A percentile compares a stretch with the other conserved stretches of the same genome.
Conservation (phyloP, 2,113 vertebrate species). For the Thinocorus orbignyianus region DNA sequence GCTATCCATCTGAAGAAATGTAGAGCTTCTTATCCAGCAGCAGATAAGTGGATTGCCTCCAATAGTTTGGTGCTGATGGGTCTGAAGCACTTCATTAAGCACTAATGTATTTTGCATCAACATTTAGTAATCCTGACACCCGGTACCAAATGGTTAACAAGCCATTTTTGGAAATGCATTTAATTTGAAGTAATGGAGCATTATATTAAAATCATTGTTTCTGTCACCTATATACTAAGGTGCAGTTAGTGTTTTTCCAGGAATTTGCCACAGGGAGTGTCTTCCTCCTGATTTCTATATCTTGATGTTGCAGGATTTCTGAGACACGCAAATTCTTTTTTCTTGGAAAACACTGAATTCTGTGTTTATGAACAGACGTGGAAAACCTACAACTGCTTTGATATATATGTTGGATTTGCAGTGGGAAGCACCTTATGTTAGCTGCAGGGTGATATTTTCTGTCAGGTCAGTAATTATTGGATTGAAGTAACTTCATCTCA, state of each 20-base stretch:
- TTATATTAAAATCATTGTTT: not conserved
- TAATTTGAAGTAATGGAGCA: not conserved
- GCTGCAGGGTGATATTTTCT: constrained; percentile 21
- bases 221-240: not conserved
- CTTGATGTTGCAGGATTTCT: not conserved
- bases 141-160: constrained; percentile 7
- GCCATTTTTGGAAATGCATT: not conserved
- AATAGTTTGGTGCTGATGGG: constrained; percentile 23
- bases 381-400: constrained; percentile 1
- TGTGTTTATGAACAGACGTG: not conserved
- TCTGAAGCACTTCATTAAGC: constrained; percentile 41
- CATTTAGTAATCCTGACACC: not conserved
- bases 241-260: not conserved
- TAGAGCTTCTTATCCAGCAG: constrained; percentile 6
- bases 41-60: constrained; percentile 16
- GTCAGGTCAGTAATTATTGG: constrained; percentile 57
- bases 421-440: constrained; percentile 41
- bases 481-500: constrained; percentile 68
- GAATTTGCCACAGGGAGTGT: not conserved
- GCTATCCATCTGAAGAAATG: not conserved
- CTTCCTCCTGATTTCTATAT: not conserved
- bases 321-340: not conserved
- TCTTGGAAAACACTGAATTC: constrained; percentile 8
- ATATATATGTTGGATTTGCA: not conserved
- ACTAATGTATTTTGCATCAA: constrained; percentile 19